These are phyloP conservation scores for Drosophila formosana DNA, from an alignment of 2,888 invertebrate species.

Conservation along the genomic window DNA sequence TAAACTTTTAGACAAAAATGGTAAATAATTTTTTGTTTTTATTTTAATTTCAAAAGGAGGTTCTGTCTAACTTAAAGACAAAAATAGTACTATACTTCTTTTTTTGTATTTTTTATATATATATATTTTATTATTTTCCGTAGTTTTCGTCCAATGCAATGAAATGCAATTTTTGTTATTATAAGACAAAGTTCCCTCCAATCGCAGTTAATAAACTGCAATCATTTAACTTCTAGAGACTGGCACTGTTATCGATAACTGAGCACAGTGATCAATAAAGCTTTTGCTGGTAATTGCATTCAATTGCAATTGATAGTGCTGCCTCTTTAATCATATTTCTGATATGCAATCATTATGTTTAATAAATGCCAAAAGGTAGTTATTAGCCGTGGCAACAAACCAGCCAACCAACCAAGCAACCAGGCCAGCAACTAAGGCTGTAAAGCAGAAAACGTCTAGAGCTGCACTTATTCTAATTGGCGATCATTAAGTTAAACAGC, in stretches of 20 bases:
- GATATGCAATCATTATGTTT: conserved; percentile 71
- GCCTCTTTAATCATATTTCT: conserved; percentile 26
- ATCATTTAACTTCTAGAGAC: not conserved
- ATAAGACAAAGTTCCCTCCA: not conserved
- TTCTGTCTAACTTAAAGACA: too few relatives aligned
- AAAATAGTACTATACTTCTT: too few relatives aligned
- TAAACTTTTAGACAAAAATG: too few relatives aligned
- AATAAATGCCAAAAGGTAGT: conserved; percentile 77
- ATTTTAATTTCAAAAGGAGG: too few relatives aligned
- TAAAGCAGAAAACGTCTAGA: conserved; percentile 7
- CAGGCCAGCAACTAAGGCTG: not conserved
- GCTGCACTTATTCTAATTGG: conserved; percentile 77
- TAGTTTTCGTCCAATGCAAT: too few relatives aligned
- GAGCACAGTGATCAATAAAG: conserved; percentile 29
- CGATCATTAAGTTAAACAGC: conserved; percentile 61
- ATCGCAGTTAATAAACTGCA: not conserved
- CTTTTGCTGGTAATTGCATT: conserved; percentile 48
- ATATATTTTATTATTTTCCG: too few relatives aligned
- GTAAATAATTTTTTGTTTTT: too few relatives aligned
- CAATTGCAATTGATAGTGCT: conserved; percentile 47
- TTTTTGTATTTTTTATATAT: too few relatives aligned
- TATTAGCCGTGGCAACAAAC: conserved; percentile 52
- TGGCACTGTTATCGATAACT: conserved; percentile 24
- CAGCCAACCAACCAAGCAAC: not conserved
- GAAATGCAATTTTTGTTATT: too few relatives aligned